A percentile compares a stretch with the other conserved stretches of the same genome.
These are phyloP conservation scores for Cetonia aurata DNA, from an alignment of 2,888 invertebrate genomes.

Conservation along the genomic window DNA sequence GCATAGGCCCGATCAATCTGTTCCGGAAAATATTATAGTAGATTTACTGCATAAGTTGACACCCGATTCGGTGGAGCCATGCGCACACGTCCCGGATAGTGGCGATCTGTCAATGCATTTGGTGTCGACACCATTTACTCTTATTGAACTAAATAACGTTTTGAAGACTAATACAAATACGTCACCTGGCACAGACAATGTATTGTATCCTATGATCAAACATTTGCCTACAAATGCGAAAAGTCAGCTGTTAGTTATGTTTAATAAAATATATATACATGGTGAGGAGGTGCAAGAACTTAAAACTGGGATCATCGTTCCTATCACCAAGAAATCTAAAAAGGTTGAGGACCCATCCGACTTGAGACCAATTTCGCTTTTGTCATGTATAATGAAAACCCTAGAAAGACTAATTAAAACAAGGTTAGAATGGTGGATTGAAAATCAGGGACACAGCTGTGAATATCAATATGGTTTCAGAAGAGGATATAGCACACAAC, in stretches of 20 bases:
- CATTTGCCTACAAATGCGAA: neutral
- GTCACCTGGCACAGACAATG: slow-evolving; percentile 3
- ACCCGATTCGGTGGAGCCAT: neutral
- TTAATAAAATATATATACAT: slow-evolving; percentile 6
- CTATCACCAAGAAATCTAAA: neutral
- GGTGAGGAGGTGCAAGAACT: slow-evolving; percentile 4
- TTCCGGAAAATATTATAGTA: neutral
- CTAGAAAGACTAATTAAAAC: too few relatives aligned
- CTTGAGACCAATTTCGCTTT: too few relatives aligned
- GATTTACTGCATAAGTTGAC: slow-evolving; percentile 13
- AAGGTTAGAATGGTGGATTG: too few relatives aligned
- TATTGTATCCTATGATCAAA: slow-evolving; percentile 12
- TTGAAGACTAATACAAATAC: slow-evolving; percentile 6
- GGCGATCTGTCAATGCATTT: neutral
- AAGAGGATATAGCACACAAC: too few relatives aligned
- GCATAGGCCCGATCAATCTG: neutral
- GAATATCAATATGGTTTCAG: too few relatives aligned
- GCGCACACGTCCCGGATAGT: neutral
- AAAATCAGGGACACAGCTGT: too few relatives aligned
- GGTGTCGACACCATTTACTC: neutral
- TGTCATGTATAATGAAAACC: too few relatives aligned
- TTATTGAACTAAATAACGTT: neutral
- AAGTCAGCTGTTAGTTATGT: neutral
- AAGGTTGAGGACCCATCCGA: too few relatives aligned
- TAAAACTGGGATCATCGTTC: slow-evolving; percentile 10